These are phyloP conservation scores for Physocephala rufipes DNA, from an alignment of 2,888 invertebrate genomes.

Conservation along the genomic window DNA sequence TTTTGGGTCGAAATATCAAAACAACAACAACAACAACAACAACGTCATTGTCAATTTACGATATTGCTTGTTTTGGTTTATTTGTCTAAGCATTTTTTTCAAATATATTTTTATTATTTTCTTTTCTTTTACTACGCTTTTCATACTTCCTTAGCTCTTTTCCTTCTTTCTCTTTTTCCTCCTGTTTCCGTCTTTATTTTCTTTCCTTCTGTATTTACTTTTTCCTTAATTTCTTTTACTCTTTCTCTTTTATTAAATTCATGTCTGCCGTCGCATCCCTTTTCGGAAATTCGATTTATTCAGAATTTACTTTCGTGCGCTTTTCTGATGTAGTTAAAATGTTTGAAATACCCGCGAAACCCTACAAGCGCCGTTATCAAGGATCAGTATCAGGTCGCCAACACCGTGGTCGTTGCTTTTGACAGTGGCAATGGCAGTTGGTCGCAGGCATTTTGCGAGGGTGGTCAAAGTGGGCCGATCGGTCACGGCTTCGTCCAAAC, in stretches of 20 bases:
- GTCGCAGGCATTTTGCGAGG: background rate
- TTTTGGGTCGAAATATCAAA: conserved; percentile 1
- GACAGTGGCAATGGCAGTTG: background rate
- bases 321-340: conserved; percentile 23
- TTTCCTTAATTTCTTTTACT: background rate
- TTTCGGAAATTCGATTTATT: conserved; percentile 26
- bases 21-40: background rate
- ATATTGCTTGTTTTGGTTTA: background rate
- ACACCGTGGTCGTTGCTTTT: background rate
- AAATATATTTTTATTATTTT: too few species aligned
- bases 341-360: conserved; percentile 22
- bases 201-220: background rate
- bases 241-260: background rate
- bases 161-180: background rate
- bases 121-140: background rate
- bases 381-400: conserved; percentile 3
- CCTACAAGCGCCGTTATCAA: conserved; percentile 27
- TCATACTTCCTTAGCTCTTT: background rate
- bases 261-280: background rate
- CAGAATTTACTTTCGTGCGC: conserved; percentile 15
- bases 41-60: too few species aligned
- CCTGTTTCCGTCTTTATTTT: background rate
- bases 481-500: background rate
- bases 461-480: background rate
- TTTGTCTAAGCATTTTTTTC: too few species aligned